A percentile compares a stretch with the other conserved stretches of the same genome.
Conservation (phyloP, 2,797 vertebrate genomes). For the Takifugu ocellatus region DNA sequence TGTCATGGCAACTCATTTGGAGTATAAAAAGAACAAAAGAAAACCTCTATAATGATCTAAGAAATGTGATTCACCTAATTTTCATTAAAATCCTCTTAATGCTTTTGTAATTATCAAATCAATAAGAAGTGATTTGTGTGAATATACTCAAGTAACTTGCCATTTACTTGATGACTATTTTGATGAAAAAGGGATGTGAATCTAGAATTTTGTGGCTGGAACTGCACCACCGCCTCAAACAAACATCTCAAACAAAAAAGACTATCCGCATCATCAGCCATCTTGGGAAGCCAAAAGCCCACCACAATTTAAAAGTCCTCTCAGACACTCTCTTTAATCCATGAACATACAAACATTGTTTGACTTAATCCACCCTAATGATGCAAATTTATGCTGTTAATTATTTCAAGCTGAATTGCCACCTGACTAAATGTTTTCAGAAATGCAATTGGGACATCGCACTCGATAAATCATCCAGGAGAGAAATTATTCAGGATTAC, state of each 20-base stretch:
- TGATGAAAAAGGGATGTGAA: no score
- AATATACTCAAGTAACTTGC: no score
- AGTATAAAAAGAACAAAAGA: no score
- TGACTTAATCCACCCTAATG: constrained; percentile 69
- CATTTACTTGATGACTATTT: no score
- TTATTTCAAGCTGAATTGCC: constrained; percentile 66
- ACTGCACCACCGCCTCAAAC: neutral
- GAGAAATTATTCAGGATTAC: constrained; percentile 55
- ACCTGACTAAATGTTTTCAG: constrained; percentile 57
- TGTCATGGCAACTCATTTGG: no score
- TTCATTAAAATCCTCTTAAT: no score
- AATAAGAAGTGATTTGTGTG: no score
- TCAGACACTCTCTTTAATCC: constrained; percentile 37
- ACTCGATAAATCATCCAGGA: constrained; percentile 51
- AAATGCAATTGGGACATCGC: constrained; percentile 61
- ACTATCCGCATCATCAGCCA: constrained; percentile 9
- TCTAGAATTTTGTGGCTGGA: no score
- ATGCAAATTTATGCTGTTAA: constrained; percentile 75
- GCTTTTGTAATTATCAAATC: no score
- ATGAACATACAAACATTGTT: constrained; percentile 64
- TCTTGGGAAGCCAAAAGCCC: constrained; percentile 12
- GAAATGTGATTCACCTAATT: no score
- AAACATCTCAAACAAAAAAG: constrained; percentile 10
- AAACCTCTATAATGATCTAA: no score
- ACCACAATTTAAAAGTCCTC: constrained; percentile 22